Conservation (phyloP, 2,888 invertebrate species). For the Xylocampa areola region DNA sequence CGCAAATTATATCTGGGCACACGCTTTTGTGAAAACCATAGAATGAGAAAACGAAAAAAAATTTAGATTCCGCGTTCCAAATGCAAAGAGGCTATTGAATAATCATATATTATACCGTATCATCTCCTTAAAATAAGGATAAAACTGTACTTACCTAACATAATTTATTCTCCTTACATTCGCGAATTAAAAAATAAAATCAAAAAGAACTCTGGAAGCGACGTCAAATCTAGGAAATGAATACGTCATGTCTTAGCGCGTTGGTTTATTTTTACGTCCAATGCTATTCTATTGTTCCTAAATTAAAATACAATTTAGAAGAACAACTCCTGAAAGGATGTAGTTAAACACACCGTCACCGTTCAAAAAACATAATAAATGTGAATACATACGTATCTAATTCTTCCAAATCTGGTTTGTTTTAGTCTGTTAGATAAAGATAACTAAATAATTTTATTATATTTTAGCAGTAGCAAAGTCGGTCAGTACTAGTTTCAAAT, state of each 20-base stretch:
- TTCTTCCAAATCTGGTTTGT: no score
- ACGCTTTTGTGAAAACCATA: conserved; percentile 4
- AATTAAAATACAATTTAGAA: conserved; percentile 33
- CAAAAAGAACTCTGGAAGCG: conserved; percentile 15
- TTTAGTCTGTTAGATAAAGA: background rate
- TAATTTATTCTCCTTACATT: conserved; percentile 3
- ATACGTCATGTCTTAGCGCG: background rate
- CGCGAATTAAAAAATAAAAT: conserved; percentile 8
- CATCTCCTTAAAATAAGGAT: conserved; percentile 10
- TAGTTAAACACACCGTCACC: conserved; percentile 5
- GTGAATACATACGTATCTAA: no score
- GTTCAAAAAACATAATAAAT: no score
- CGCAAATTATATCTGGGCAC: background rate
- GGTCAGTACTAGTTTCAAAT: conserved; percentile 1
- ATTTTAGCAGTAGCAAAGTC: no score
- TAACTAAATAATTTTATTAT: no score
- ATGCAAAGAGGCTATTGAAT: conserved; percentile 24
- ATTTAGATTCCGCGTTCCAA: background rate
- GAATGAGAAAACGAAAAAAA: conserved; percentile 2
- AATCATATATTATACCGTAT: conserved; percentile 12
- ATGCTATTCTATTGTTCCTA: conserved; percentile 19
- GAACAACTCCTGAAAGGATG: conserved; percentile 18
- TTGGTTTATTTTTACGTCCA: conserved; percentile 14
- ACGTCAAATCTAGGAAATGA: conserved; percentile 19
- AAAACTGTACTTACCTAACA: conserved; percentile 4